Evolutionary conservation across 2,888 invertebrate species (phyloP), one percentile per base, ranked within the genome.

Genomic region (Sabatieria punctata): DNA sequence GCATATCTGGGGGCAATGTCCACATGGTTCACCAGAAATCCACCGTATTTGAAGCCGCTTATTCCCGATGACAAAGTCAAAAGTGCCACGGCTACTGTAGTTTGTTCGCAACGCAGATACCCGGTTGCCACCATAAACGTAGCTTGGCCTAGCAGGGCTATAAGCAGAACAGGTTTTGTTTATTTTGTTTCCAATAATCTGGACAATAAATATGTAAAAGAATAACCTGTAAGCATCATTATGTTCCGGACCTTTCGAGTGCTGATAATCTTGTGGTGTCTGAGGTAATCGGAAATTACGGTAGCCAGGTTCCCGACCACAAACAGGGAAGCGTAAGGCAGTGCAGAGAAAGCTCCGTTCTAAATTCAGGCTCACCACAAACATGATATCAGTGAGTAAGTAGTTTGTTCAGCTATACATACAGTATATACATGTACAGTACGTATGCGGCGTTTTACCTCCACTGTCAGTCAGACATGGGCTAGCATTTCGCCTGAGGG

Each of bases 1-100:
- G 67, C 66, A 49, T 59, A 66, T 4, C 57, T 55, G 8, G 67
- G 67, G 22, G 65, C 66, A 42, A 68, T 60, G 53, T 68, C 68
- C 52, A 67, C 64, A 49, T 64, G 65, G 50, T 68, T 68, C 47
- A 66, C 62, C 15, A 64, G 49, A 54, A 56, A 66, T 18, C 67
- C 67, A 47, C 60, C 55, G 49, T 59, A 60, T 42, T 60, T 59
- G 45, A 61, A 57, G 1, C 61, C 62, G 50, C 57, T 58, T 42
- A 60, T 53, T 0, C 55, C 59, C 51, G 60, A 55, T 18, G 59
- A 54, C 6, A 59, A 43, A 4, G 60, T 57, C 26, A 62, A 49
- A 30, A 62, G 46, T 4, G 55, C 51, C n/a, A 62, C 57, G 2
- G 62, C 62, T 21, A 23, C 54, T 49, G 58, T 56, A 6, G 11